Evolutionary conservation across 2,113 vertebrate species (phyloP), one percentile per base, ranked within the genome.

Genomic region (Prinia subflava): DNA sequence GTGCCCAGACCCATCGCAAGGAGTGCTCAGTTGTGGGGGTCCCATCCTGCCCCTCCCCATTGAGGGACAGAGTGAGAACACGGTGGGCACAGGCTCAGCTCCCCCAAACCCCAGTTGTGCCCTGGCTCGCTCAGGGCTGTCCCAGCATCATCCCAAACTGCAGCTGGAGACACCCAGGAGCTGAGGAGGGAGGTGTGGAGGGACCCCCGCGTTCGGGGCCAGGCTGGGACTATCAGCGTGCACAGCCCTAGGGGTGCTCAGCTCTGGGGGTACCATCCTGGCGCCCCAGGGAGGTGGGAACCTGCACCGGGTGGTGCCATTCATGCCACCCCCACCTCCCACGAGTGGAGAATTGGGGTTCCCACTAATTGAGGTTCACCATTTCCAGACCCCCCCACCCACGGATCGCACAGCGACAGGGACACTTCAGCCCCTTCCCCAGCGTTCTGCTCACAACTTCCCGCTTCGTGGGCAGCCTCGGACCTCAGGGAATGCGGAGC

Each of bases 51-150:
- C n/a, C 63, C 20, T 31, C 18, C 27, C 14, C 30, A 52, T 0
- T 7, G 42, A 67, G 16, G 50, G 39, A 35, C 4, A 3, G 49
- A 30, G 24, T 4, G 2, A 24, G 25, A 37, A 25, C 16, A 5
- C 6, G 5, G 14, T 33, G 47, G 39, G 50, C 11, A 28, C 23
- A n/a, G 15, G 4, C 15, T 55, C 9, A 47, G 69, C 14, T 2
- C 5, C 11, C n/a, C n/a, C 33, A n/a, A 74, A 19, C 7, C 15
- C 11, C 7, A 1, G 1, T 2, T 47, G 10, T 19, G 49, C 2
- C 31, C 25, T 8, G 20, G 15, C 46, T 60, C 12, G 0, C 2
- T 0, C 16, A 44, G 47, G 39, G 22, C 57, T 73, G 68, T 11
- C 12, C 28, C 69, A n/a, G 59, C 28, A 14, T 19, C 41, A 28